These are phyloP conservation scores for Hypocryptadius cinnamomeus DNA, from an alignment of 2,113 vertebrate species.

Conservation along the genomic window DNA sequence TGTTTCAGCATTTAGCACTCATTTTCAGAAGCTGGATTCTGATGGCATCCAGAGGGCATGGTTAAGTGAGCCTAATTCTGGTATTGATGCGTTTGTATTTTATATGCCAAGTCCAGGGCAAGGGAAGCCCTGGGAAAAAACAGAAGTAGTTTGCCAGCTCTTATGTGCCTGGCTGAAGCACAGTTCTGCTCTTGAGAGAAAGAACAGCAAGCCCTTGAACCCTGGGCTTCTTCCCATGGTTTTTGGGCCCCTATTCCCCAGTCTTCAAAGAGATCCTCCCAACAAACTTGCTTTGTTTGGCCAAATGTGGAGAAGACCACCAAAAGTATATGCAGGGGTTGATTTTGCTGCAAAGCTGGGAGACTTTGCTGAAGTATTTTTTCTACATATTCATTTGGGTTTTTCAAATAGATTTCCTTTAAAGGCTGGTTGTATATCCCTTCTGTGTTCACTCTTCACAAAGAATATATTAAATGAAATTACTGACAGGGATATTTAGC, in stretches of 20 bases:
- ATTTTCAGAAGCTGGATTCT: background rate
- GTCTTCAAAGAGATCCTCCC: background rate
- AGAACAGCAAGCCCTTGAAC: background rate
- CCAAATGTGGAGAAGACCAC: background rate
- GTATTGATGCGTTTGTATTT: background rate
- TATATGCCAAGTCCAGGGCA: background rate
- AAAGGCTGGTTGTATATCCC: background rate
- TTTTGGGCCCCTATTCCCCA: background rate
- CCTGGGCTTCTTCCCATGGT: fast-evolving
- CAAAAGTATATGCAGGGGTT: background rate
- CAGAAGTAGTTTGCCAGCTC: background rate
- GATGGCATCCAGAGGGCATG: background rate
- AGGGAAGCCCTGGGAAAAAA: background rate
- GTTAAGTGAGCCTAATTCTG: background rate
- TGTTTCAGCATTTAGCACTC: background rate
- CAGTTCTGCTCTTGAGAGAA: background rate
- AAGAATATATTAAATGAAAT: background rate
- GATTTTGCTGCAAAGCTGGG: background rate
- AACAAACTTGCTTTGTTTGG: background rate
- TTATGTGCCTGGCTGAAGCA: background rate
- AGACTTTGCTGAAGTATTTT: background rate
- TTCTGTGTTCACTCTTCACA: background rate
- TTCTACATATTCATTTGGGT: background rate
- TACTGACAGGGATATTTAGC: constrained; percentile 1
- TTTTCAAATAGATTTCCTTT: background rate